Base-by-base conservation (phyloP, 2,797 vertebrate species). In the Euthynnus affinis region DNA sequence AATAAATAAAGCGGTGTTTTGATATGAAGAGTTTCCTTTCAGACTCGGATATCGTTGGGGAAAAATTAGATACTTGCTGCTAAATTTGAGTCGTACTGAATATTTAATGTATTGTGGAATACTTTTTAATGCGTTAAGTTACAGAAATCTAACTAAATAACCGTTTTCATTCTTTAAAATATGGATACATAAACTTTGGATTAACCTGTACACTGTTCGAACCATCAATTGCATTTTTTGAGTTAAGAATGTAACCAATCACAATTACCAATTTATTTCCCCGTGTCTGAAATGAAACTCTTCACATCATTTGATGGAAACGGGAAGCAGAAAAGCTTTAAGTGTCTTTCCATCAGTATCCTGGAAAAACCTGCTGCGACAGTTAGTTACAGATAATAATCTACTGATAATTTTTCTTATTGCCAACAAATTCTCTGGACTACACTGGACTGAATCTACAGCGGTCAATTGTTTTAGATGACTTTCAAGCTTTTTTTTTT, bases 21-120 rank as follows among this genome's bases (percentile, higher is more conserved):
- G 55, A 78, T 61, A 18, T 27, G 67, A 85, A 80, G 71, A 71
- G 65, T 85, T 76, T 80, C 66, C 17, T 80, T 76, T 79, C 65
- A 75, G 61, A 64, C 15, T 20, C 8, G 29, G 37, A 44, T 5
- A 4, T 27, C 9, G 6, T 37, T 42, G 22, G 34, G 37, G 10
- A 0, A 0, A 29, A 67, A 62, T 29, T 20, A 58, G 3, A 34
- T 1, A 7, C 3, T 25, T 48, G 61, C 15, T 29, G 57, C 40
- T 20, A 49, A 53, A 17, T 34, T 46, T 46, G 44, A 46, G 15
- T 46, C 9, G 42, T 48, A 23, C 42, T 46, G 59, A 61, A 44
- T 0, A 49, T 61, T 14, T 20, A 55, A 66, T 13, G 23, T 18
- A 6, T 23, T 22, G 8, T 44, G 37, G 27, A 59, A 29, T 29